Percentiles rank a stretch among this genome's conserved stretches.
Evolutionary conservation across 2,888 invertebrate species (phyloP).

Genomic region (Cosmia trapezina): DNA sequence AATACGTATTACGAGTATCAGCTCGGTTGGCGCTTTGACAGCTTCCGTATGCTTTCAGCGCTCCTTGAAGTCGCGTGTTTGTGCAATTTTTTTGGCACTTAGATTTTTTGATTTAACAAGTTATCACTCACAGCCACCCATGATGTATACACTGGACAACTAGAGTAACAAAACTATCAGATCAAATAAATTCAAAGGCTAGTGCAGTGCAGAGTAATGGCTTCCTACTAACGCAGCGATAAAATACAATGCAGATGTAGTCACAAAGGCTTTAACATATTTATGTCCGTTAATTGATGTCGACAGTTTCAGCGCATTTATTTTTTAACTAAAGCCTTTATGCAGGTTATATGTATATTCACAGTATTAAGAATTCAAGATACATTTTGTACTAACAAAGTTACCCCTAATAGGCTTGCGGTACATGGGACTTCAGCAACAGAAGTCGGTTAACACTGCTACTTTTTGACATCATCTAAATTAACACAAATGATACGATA

Average conservation of each 20-base stretch:
- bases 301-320: constrained; percentile 14
- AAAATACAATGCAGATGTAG: constrained; percentile 47
- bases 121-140: too few species aligned
- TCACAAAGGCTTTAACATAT: constrained; percentile 38
- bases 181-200: neutral
- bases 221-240: constrained; percentile 20
- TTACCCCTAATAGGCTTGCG: neutral
- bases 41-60: too few species aligned
- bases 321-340: constrained; percentile 17
- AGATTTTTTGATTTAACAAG: too few species aligned
- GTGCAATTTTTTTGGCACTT: too few species aligned
- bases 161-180: too few species aligned
- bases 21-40: neutral
- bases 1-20: neutral
- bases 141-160: too few species aligned
- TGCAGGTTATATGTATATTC: neutral
- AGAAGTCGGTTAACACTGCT: too few species aligned
- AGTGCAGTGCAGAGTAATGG: constrained; percentile 2
- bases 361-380: neutral
- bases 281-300: constrained; percentile 34
- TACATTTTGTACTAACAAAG: neutral
- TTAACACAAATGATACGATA: too few species aligned
- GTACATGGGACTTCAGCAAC: too few species aligned
- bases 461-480: too few species aligned
- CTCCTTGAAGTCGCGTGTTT: too few species aligned